phyloP scores from a whole-genome alignment of 1,140 invertebrate genomes.

The Agrilus planipennis region DNA sequence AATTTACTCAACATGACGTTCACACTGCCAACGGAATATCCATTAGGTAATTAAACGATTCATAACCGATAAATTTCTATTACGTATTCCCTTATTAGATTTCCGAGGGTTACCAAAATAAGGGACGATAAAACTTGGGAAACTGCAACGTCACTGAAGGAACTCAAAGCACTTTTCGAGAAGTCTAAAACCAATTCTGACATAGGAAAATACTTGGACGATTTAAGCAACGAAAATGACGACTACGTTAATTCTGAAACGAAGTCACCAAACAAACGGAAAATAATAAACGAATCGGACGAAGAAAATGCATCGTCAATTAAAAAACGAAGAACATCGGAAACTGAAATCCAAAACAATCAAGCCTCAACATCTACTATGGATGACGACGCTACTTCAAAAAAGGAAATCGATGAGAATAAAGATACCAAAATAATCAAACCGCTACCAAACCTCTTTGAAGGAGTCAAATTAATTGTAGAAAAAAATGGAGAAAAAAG shows the following conservation, averaged over 20 bases:
- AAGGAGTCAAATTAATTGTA: slow-evolving; percentile 15
- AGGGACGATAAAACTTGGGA: slow-evolving; percentile 76
- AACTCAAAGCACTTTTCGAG: slow-evolving; percentile 52
- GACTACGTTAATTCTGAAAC: slow-evolving; percentile 2
- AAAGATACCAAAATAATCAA: slow-evolving; percentile 7
- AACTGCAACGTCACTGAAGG: slow-evolving; percentile 65
- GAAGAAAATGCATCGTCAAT: slow-evolving; percentile 8
- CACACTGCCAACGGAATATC: slow-evolving; percentile 88
- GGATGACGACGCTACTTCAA: neutral
- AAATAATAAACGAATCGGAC: neutral
- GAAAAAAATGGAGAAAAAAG: slow-evolving; percentile 5
- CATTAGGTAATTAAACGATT: too few species aligned
- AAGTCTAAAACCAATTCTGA: slow-evolving; percentile 58
- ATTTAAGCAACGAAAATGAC: slow-evolving; percentile 16
- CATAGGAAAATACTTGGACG: slow-evolving; percentile 44
- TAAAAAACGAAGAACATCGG: slow-evolving; percentile 11
- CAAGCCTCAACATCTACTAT: neutral
- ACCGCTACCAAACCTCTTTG: slow-evolving; percentile 20
- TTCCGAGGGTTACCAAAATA: slow-evolving; percentile 77
- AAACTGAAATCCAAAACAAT: slow-evolving; percentile 17
- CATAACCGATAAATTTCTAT: too few species aligned
- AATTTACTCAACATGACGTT: slow-evolving; percentile 70
- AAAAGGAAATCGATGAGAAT: neutral
- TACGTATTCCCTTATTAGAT: too few species aligned
- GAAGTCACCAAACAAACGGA: slow-evolving; percentile 4